phyloP scores from a whole-genome alignment of 2,113 vertebrate species.

The Jacana jacana region DNA sequence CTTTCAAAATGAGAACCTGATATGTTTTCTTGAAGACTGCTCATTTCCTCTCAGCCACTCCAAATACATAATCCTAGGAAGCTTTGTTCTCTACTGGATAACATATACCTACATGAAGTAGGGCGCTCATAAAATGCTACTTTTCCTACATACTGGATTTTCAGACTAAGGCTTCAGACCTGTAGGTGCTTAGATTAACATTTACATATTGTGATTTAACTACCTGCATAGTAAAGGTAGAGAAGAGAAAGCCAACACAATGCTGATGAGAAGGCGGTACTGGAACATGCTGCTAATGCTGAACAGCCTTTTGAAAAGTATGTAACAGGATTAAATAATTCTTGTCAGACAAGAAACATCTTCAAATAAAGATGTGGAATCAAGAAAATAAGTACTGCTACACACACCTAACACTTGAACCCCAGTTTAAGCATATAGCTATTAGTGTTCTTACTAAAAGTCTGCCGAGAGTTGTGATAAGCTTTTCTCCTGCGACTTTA shows the following conservation, averaged over 20 bases:
- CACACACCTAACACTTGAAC: neutral
- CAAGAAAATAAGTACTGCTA: neutral
- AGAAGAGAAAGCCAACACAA: neutral
- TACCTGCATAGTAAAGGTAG: neutral
- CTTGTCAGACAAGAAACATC: neutral
- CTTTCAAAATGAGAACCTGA: neutral
- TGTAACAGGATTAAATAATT: neutral
- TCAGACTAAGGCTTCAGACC: neutral
- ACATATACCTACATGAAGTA: neutral
- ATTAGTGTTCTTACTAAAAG: neutral
- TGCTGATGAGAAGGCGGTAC: neutral
- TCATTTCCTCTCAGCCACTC: neutral
- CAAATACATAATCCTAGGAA: neutral
- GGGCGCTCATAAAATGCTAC: rapidly evolving
- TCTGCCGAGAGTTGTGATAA: neutral
- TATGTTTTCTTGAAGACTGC: neutral
- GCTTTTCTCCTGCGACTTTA: neutral
- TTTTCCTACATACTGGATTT: neutral
- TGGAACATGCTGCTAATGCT: neutral
- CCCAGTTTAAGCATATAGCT: neutral
- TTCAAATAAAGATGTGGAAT: neutral
- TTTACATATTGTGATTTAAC: neutral
- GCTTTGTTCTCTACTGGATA: neutral
- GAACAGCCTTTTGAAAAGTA: neutral
- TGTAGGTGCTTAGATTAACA: neutral